phyloP scores from a whole-genome alignment of 2,797 vertebrate species.

The Orestias chungarensis region DNA sequence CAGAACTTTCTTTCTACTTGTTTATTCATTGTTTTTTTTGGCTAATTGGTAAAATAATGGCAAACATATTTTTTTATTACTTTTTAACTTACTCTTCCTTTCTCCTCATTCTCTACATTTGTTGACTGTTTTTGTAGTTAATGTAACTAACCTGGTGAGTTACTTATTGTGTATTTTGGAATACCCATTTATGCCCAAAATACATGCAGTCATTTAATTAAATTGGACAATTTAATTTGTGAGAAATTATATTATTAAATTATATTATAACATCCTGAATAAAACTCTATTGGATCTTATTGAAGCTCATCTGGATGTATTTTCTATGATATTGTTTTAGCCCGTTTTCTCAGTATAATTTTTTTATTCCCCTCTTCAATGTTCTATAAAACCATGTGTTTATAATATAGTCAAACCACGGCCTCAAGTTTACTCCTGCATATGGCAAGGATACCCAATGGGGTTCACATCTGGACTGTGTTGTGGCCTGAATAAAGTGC shows the following conservation, averaged over 20 bases:
- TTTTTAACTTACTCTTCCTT: no score
- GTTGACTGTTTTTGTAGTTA: neutral
- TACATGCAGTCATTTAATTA: no score
- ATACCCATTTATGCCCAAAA: neutral
- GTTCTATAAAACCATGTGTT: neutral
- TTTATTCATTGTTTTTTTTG: no score
- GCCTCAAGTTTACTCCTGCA: neutral
- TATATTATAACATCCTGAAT: neutral
- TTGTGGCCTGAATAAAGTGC: neutral
- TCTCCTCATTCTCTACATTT: no score
- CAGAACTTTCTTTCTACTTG: no score
- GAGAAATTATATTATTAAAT: neutral
- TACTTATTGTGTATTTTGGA: neutral
- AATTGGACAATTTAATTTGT: neutral
- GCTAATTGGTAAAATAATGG: no score
- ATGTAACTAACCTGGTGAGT: neutral
- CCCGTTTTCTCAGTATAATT: neutral
- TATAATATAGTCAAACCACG: neutral
- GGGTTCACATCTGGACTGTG: slow-evolving; percentile 8
- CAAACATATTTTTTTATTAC: no score
- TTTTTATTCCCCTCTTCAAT: neutral
- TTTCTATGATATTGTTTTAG: neutral
- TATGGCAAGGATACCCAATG: neutral
- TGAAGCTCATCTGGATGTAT: neutral
- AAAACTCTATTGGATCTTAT: neutral